A percentile compares a stretch with the other conserved stretches of the same genome.
phyloP scores from a whole-genome alignment of 2,888 invertebrate species.

The Papilio elwesi region DNA sequence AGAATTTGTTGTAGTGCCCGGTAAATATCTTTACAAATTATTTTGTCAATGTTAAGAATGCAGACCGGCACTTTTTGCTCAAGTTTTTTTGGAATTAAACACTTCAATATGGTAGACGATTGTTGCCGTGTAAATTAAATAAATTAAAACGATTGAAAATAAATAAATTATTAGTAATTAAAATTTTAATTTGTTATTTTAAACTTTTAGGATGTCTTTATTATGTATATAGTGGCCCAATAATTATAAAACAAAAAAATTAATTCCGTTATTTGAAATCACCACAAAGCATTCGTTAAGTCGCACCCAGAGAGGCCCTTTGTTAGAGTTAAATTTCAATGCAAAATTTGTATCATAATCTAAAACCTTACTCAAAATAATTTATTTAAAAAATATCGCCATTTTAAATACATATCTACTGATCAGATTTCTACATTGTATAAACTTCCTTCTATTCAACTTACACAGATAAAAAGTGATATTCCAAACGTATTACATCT shows the following conservation, averaged over 20 bases:
- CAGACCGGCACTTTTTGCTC: too few relatives aligned
- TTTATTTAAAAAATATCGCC: background rate
- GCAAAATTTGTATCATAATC: constrained; percentile 15
- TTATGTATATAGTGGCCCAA: background rate
- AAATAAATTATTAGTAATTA: too few relatives aligned
- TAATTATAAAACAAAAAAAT: background rate
- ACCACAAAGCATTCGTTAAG: background rate
- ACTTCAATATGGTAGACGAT: too few relatives aligned
- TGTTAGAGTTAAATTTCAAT: constrained; percentile 19
- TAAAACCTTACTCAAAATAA: background rate
- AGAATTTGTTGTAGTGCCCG: constrained; percentile 4
- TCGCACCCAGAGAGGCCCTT: background rate
- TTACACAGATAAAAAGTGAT: too few relatives aligned
- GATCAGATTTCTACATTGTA: background rate
- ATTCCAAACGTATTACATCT: background rate
- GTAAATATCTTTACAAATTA: background rate
- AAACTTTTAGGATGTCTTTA: background rate
- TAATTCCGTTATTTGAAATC: background rate
- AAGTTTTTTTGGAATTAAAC: too few relatives aligned
- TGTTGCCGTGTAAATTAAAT: too few relatives aligned
- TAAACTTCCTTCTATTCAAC: background rate
- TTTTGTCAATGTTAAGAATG: background rate
- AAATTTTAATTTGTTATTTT: too few relatives aligned
- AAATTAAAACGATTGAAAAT: too few relatives aligned
- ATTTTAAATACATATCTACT: background rate